Evolutionary conservation across 2,888 invertebrate genomes (phyloP), one percentile per base, ranked within the genome.

Genomic region (Caenorhabditis sp.): DNA sequence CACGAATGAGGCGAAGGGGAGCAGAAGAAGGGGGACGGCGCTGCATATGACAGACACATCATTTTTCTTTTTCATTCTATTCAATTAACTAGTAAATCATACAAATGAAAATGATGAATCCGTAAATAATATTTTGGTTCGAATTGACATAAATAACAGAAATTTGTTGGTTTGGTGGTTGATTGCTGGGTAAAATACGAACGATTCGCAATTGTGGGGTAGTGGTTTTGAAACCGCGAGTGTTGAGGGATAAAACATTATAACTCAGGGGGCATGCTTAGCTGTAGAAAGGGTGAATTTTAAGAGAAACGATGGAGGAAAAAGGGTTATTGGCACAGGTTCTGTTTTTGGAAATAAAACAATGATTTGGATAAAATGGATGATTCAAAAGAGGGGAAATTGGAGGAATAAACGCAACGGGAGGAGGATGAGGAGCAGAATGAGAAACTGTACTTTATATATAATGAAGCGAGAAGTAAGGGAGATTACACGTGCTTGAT

Each of bases 51-150:
- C n/a, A n/a, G n/a, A n/a, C 68, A 66, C 32, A 58, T 68, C 66
- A 66, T 50, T 68, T 68, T 66, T 48, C 22, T 46, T 70, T 52
- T 68, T 61, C 37, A 53, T 59, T 59, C 52, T 68, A 68, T 68
- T 52, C 68, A 68, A 43, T 58, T 68, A 52, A 52, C 59, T 58
- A 70, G 48, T 56, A 37, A 68, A 58, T 59, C 15, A 53, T 70
- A 58, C 58, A 59, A 70, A 70, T 61, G 41, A 59, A 70, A 70
- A 53, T 58, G 45, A 59, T 52, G 58, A 70, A 70, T 61, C 70
- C 70, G 70, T 70, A 70, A 59, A 70, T 65, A 65, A 26, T 59
- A 53, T 45, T 59, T 70, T 59, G 70, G 70, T 70, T 48, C 35
- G 59, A 35, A 45, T 65, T 43, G 52, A 68, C 26, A 68, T 59